Percentiles rank a stretch among this genome's conserved stretches.
Conservation (phyloP, 1,140 invertebrate genomes). For the Meloidogyne exigua region DNA sequence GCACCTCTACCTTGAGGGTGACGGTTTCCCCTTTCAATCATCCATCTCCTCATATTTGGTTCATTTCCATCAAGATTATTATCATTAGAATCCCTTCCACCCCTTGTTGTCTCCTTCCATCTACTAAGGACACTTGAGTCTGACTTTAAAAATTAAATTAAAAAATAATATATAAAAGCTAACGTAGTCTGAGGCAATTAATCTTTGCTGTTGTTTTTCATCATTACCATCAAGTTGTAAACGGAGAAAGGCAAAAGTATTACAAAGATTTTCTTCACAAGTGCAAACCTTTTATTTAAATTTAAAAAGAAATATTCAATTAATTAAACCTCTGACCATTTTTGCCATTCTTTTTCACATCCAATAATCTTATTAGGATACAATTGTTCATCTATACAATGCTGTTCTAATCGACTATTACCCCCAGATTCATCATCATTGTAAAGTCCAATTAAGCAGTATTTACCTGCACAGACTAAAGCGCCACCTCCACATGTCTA, state of each 20-base stretch:
- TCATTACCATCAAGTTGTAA: constrained; percentile 8
- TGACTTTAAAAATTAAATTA: not conserved
- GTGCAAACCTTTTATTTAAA: constrained; percentile 14
- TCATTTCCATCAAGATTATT: not conserved
- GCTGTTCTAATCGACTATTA: constrained; percentile 6
- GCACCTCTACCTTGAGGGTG: not conserved
- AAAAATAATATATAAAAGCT: not conserved
- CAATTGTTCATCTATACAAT: constrained; percentile 8
- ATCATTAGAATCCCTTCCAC: not conserved
- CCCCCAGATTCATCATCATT: constrained; percentile 14
- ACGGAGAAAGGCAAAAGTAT: constrained; percentile 23
- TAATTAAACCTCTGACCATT: constrained; percentile 20
- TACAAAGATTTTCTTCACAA: constrained; percentile 22
- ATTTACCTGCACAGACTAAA: constrained; percentile 17
- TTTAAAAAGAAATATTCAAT: not conserved
- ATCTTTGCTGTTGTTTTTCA: not conserved
- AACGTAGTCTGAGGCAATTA: not conserved
- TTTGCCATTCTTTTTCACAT: constrained; percentile 16
- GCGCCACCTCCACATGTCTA: constrained; percentile 22
- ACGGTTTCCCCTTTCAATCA: not conserved
- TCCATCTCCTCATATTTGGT: constrained; percentile 1
- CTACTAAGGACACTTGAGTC: not conserved
- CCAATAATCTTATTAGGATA: not conserved
- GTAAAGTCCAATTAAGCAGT: constrained; percentile 17
- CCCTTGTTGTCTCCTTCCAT: not conserved